Evolutionary conservation across 2,797 vertebrate species (phyloP), one percentile per base, ranked within the genome.

Genomic region (Cuculus canorus): DNA sequence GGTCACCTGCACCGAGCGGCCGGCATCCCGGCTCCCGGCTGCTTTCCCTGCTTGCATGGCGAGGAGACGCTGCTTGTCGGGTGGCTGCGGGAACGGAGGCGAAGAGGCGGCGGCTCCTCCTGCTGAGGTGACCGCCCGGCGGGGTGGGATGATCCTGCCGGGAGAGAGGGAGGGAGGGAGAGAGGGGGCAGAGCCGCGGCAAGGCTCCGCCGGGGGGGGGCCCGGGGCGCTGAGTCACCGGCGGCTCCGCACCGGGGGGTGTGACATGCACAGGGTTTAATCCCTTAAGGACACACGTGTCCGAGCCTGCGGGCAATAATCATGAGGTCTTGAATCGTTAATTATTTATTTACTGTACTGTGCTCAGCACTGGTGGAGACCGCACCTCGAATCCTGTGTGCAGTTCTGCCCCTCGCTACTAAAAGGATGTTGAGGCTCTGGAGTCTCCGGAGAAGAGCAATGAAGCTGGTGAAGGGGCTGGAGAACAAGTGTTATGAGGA

Each of bases 1-100:
- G 76, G 99, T 99, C 97, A 97, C 83, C 89, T 90, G 84, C 76
- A 95, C 85, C 66, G 82, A 65, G 70, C 30, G 91, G 96, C 92
- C 96, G 93, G 88, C 79, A 13, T 54, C 70, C 37, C 61, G 71
- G 35, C 18, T 43, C 73, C 33, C 41, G n/a, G n/a, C 88, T 32
- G 63, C n/a, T 33, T 89, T 72, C 57, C 65, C 27, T 25, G n/a
- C 13, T 30, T 88, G 84, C 88, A 83, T 92, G 86, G 71, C 70
- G 13, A 7, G 61, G 52, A 11, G 45, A n/a, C 15, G 21, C 63
- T 85, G 94, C 75, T 23, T n/a, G 39, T 54, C 73, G 84, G 93
- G 70, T 73, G 92, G 52, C 75, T 71, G 64, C 59, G 11, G 84
- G 79, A 37, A 39, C 71, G 27, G 15, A 81, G 88, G 64, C 45